Evolutionary conservation across 2,113 vertebrate genomes (phyloP), one percentile per base, ranked within the genome.

Genomic region (Dendropsophus ebraccatus): DNA sequence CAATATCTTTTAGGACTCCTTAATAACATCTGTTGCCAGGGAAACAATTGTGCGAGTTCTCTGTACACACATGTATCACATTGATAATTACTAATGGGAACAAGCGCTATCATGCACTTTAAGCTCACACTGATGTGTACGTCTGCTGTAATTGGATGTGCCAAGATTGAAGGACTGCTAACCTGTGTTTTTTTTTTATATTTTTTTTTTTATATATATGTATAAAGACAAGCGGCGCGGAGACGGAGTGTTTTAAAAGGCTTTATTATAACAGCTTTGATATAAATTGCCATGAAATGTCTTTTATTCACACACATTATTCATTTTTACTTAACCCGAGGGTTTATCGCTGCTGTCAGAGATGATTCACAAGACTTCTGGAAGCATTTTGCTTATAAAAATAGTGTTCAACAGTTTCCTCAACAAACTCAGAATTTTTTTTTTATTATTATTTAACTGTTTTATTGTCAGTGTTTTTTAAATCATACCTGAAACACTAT

Each of bases 111-210:
- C 49, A 17, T 73, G 67, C 17, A 73, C 32, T 30, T 56, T 47
- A 17, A 52, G 19, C 47, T 8, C 2, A 8, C 12, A 45, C 47
- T 52, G 81, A n/a, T 73, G 67, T 73, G 30, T 37, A 28, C 30
- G 28, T 72, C 30, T 73, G 8, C 23, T 21, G n/a, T 83, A 83
- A 83, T 83, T 83, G 67, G 67, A 83, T 56, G 67, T 73, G 81
- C 45, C 81, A 17, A 25, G 67, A 73, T 56, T 83, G 65, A 83
- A 69, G 32, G 81, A 73, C 30, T 19, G 49, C 23, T 56, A 56
- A 54, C n/a, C 56, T 28, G 37, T 4, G n/a, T 0, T 70, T 69
- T 69, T 0, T 35, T 50, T 28, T 81, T 54, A 58, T 54, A 19
- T 69, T 41, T 21, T 30, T 8, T 37, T 41, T 67, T 54, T 2